Evolutionary conservation across 2,888 invertebrate genomes (phyloP).

Genomic region (Synergus japonicus): DNA sequence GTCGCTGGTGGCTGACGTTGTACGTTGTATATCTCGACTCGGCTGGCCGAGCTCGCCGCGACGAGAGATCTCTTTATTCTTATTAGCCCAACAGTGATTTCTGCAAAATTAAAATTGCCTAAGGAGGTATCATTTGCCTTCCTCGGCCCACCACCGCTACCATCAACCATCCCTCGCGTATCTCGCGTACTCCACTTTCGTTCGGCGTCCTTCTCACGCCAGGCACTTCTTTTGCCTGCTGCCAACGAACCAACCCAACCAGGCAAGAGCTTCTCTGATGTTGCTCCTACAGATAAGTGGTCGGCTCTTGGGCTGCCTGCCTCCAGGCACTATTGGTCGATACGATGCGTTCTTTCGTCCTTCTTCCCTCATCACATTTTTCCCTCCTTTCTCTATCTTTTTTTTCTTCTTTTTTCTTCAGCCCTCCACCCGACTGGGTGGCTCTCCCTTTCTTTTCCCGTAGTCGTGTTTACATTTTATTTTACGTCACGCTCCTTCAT

Average conservation of each 20-base stretch:
- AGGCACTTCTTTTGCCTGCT: constrained; percentile 72
- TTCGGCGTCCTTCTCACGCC: constrained; percentile 73
- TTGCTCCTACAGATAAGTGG: constrained; percentile 75
- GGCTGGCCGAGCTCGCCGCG: constrained; percentile 59
- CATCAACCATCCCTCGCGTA: constrained; percentile 60
- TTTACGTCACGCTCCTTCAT: constrained; percentile 68
- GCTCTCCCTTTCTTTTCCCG: constrained; percentile 52
- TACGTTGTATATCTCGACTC: constrained; percentile 60
- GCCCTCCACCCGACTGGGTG: constrained; percentile 46
- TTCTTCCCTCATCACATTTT: constrained; percentile 55
- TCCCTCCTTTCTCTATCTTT: constrained; percentile 54
- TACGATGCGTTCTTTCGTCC: constrained; percentile 61
- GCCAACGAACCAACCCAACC: constrained; percentile 68
- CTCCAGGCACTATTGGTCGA: constrained; percentile 73
- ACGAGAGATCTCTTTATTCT: constrained; percentile 73
- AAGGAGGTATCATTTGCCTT: constrained; percentile 75
- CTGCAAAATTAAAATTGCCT: constrained; percentile 77
- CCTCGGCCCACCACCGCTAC: constrained; percentile 61
- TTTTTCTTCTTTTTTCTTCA: constrained; percentile 49
- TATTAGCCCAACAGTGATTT: constrained; percentile 76
- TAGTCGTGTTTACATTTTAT: constrained; percentile 68
- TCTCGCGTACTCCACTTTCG: constrained; percentile 68
- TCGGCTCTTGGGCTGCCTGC: constrained; percentile 73
- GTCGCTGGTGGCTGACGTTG: constrained; percentile 71
- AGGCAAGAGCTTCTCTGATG: constrained; percentile 73